phyloP scores from a whole-genome alignment of 1,140 invertebrate genomes.

The Drosophila arizonae region DNA sequence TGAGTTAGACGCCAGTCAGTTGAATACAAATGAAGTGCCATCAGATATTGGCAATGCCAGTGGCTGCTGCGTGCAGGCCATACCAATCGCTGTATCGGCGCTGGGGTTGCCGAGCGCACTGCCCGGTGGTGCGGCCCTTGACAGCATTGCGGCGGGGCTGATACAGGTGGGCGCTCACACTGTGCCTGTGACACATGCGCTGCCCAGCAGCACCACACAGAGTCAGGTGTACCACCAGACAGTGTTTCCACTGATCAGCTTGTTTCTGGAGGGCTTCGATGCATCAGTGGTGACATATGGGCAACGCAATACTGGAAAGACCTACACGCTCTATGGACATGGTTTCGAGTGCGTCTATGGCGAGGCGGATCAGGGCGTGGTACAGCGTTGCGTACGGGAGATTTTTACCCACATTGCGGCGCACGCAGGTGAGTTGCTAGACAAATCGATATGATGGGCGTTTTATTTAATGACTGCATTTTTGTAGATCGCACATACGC shows the following conservation, averaged over 20 bases:
- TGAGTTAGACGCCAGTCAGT: slow-evolving; percentile 7
- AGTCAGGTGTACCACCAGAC: slow-evolving; percentile 83
- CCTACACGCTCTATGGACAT: slow-evolving; percentile 90
- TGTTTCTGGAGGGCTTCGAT: slow-evolving; percentile 88
- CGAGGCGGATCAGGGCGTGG: slow-evolving; percentile 89
- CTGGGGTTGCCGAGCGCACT: slow-evolving; percentile 79
- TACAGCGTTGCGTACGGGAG: slow-evolving; percentile 89
- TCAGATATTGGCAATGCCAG: slow-evolving; percentile 51
- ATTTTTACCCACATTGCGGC: slow-evolving; percentile 87
- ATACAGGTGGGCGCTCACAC: slow-evolving; percentile 77
- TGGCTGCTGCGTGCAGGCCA: slow-evolving; percentile 85
- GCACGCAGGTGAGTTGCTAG: slow-evolving; percentile 76
- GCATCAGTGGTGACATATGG: slow-evolving; percentile 91
- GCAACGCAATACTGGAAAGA: slow-evolving; percentile 90
- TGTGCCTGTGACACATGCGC: slow-evolving; percentile 82
- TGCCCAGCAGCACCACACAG: slow-evolving; percentile 83
- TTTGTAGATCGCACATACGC: slow-evolving; percentile 84
- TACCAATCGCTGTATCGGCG: slow-evolving; percentile 84
- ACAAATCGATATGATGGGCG: too few relatives aligned
- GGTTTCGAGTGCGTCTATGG: slow-evolving; percentile 87
- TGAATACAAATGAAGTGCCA: slow-evolving; percentile 47
- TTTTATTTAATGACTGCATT: background rate
- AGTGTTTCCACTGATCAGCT: slow-evolving; percentile 84
- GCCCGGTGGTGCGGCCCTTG: slow-evolving; percentile 59
- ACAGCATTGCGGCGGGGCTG: slow-evolving; percentile 72